A percentile compares a stretch with the other conserved stretches of the same genome.
Conservation (phyloP, 2,797 vertebrate genomes). For the Semotilus atromaculatus region DNA sequence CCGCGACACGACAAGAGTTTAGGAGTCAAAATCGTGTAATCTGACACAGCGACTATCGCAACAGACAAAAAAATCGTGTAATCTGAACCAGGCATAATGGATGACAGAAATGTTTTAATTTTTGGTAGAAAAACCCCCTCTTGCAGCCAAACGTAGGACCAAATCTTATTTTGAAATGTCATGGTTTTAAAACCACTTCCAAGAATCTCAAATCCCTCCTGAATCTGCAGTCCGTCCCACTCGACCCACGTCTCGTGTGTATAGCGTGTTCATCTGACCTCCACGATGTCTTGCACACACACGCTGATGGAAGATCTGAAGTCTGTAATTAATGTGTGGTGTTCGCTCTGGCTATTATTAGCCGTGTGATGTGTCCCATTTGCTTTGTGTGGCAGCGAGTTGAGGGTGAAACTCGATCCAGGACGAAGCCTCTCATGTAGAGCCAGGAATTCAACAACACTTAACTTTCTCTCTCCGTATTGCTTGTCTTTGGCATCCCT, state of each 20-base stretch:
- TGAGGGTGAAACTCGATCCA: constrained; percentile 66
- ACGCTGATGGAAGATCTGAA: constrained; percentile 62
- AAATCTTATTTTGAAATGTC: constrained; percentile 47
- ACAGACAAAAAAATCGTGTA: too few species aligned
- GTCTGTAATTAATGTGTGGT: constrained; percentile 62
- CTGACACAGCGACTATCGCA: too few species aligned
- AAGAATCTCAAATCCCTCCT: constrained; percentile 56
- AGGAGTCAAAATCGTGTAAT: too few species aligned
- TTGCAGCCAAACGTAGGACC: constrained; percentile 23
- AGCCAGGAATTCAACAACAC: constrained; percentile 65
- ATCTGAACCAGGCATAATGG: too few species aligned
- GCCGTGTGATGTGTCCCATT: constrained; percentile 65
- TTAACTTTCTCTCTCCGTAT: constrained; percentile 55
- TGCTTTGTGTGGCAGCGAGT: constrained; percentile 69
- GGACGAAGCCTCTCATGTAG: constrained; percentile 61
- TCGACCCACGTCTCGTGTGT: constrained; percentile 29
- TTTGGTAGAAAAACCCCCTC: neutral
- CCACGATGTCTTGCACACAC: constrained; percentile 44
- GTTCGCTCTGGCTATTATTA: constrained; percentile 67
- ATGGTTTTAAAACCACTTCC: constrained; percentile 55
- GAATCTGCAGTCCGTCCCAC: constrained; percentile 51
- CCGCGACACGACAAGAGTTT: too few species aligned
- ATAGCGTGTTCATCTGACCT: neutral
- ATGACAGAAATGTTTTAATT: neutral
- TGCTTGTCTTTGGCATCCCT: neutral